These are phyloP conservation scores for Drosophila kuntzei DNA, from an alignment of 2,888 invertebrate species.

Conservation along the genomic window DNA sequence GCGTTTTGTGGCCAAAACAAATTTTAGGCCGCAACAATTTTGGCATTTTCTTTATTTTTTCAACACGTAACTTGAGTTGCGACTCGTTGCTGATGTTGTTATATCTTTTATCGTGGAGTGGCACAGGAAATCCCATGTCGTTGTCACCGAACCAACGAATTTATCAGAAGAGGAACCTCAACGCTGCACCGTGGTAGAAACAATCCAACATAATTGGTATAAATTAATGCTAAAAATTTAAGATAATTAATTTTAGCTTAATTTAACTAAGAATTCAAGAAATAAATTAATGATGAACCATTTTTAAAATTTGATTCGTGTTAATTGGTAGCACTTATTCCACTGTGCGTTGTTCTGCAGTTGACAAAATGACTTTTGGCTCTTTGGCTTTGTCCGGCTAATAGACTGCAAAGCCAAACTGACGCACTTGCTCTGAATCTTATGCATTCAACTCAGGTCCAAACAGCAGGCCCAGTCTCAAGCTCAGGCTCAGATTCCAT, in stretches of 20 bases:
- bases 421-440: slow-evolving; percentile 48
- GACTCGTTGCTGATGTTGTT: slow-evolving; percentile 10
- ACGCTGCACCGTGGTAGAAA: slow-evolving; percentile 19
- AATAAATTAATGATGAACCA: not conserved
- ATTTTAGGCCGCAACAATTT: slow-evolving; percentile 56
- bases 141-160: slow-evolving; percentile 53
- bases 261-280: not conserved
- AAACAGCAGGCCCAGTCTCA: not conserved
- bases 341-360: slow-evolving; percentile 21
- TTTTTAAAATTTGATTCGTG: not conserved
- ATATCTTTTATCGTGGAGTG: slow-evolving; percentile 18
- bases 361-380: slow-evolving; percentile 55
- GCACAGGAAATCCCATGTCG: slow-evolving; percentile 67
- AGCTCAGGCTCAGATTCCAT: slow-evolving; percentile 17
- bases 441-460: not conserved
- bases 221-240: slow-evolving; percentile 2
- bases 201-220: not conserved
- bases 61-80: slow-evolving; percentile 26
- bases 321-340: not conserved
- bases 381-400: slow-evolving; percentile 39
- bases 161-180: slow-evolving; percentile 46
- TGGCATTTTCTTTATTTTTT: slow-evolving; percentile 46
- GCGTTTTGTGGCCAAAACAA: slow-evolving; percentile 41
- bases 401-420: slow-evolving; percentile 45
- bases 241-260: not conserved